Evolutionary conservation across 2,888 invertebrate genomes (phyloP).

Genomic region (Hoplodrina ambigua): DNA sequence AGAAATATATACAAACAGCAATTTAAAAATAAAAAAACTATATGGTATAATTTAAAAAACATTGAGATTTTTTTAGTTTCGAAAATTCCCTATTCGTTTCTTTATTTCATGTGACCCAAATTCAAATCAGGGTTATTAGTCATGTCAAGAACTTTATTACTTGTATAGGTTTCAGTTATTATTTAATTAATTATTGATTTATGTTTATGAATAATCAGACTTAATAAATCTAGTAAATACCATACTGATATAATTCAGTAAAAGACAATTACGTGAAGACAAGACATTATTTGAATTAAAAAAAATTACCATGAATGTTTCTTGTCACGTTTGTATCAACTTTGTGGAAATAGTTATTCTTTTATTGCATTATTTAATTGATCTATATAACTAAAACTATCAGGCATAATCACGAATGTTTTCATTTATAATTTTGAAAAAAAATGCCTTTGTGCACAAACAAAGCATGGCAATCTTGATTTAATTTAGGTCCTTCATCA

Average conservation of each 20-base stretch:
- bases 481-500: constrained; percentile 72
- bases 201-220: not conserved
- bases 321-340: not conserved
- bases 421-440: constrained; percentile 17
- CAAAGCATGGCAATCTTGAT: constrained; percentile 37
- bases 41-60: not conserved
- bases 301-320: not conserved
- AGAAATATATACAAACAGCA: not conserved
- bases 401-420: not conserved
- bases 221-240: not conserved
- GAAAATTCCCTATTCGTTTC: too few species aligned
- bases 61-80: not conserved
- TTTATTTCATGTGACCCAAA: not conserved
- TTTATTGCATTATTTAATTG: not conserved
- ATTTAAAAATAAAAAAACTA: too few species aligned
- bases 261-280: too few species aligned
- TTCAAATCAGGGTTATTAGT: not conserved
- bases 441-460: not conserved
- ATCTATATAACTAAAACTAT: not conserved
- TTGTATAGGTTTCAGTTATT: too few species aligned
- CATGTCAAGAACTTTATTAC: too few species aligned
- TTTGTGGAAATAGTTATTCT: not conserved
- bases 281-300: not conserved
- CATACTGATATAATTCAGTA: not conserved
- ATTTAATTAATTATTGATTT: too few species aligned